Evolutionary conservation across 2,888 invertebrate species (phyloP), one percentile per base, ranked within the genome.

Genomic region (Didymodactylos carnosus): DNA sequence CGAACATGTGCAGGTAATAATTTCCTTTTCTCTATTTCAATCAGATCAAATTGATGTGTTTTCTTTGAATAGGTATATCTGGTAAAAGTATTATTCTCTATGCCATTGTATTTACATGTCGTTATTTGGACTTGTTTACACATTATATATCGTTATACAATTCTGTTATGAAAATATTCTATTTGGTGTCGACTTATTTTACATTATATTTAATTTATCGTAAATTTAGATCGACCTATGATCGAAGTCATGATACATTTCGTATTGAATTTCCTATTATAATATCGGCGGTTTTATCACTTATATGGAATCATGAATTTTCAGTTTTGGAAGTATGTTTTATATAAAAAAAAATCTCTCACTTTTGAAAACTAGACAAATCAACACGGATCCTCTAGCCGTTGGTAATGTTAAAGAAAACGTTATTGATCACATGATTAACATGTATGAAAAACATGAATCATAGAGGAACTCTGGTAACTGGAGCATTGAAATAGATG

Each of bases 191-290:
- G 1, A 75, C 75, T 35, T 76, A 78, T 72, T 80, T 91, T 73
- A 95, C 94, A 75, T 86, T 94, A 78, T 94, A 91, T 84, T 86
- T 94, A 81, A 94, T 94, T 88, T 94, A 92, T 70, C 14, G 53
- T 78, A 95, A 95, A 86, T 97, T 97, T 86, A 92, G 91, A 86
- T 93, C 94, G 23, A 94, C 94, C 10, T 94, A 95, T 82, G 94
- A 95, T 82, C 91, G 91, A 80, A 95, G 94, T 84, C 95, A 97
- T 83, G 98, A 98, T 83, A 94, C 95, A 25, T 97, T 98, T 86
- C 89, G 97, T 81, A 89, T 97, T 82, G 95, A 97, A 84, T 95
- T 98, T 83, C 85, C 99, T 78, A 82, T 98, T 78, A 85, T 92
- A 76, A 97, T 97, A n/a, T 88, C 91, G 76, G 87, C 89, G 76